Evolutionary conservation across 2,888 invertebrate genomes (phyloP), one percentile per base, ranked within the genome.

Genomic region (Augiades crinisus): DNA sequence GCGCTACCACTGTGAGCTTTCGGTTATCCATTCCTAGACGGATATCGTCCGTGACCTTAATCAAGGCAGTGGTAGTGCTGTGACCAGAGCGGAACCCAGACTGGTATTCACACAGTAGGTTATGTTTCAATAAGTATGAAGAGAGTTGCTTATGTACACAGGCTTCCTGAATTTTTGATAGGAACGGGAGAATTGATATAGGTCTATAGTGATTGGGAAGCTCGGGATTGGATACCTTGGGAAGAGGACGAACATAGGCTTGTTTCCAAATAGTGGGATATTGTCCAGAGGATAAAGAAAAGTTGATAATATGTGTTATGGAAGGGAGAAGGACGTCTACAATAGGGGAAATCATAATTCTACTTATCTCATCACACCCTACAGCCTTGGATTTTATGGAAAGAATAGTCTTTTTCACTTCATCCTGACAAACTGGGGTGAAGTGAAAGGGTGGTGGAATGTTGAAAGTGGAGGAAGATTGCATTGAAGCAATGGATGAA

Each of bases 131-230:
- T n/a, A 46, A 4, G 10, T 27, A 36, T 2, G 7, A 5, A 3
- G 47, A 43, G 2, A 51, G 5, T 37, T 55, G 54, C 5, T 12
- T 16, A 16, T 43, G 41, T 1, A 47, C 54, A 33, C 33, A 36
- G 17, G 34, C 22, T 30, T 55, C 47, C 3, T 47, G 43, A 27
- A 55, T 34, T 21, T 55, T 52, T 2, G 55, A 55, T 1, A 55
- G 51, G 22, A 50, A 41, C 14, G 54, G 44, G 0, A 49, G 30
- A 5, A 53, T 43, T 10, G 47, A 41, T 3, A 43, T 49, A 2
- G 49, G 54, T 0, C 54, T 24, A 12, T 10, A 54, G 4, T 54
- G 14, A 4, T 19, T 7, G n/a, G 27, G 17, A 21, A n/a, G 2
- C 1, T 8, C 7, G 2, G 49, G 49, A 5, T 33, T 14, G 2